Evolutionary conservation across 2,888 invertebrate species (phyloP).

Genomic region (Melinopterus prodromus): DNA sequence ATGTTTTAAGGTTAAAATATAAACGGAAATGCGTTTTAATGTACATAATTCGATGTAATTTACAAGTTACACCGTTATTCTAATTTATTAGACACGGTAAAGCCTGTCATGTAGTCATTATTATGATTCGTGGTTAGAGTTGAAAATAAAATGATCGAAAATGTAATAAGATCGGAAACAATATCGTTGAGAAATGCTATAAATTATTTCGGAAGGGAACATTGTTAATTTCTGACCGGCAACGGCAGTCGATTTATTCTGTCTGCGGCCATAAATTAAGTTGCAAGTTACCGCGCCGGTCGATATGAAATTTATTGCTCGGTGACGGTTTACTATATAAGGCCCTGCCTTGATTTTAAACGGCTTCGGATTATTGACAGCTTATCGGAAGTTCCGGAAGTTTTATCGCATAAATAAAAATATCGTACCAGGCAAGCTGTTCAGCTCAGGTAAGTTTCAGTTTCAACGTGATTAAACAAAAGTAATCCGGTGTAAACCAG

Average conservation of each 20-base stretch:
- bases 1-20: too few species aligned
- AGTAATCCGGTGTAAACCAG: too few species aligned
- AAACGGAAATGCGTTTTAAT: too few species aligned
- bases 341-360: neutral
- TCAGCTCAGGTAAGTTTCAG: neutral
- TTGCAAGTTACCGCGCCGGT: neutral
- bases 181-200: neutral
- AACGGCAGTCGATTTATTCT: neutral
- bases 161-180: neutral
- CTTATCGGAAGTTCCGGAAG: neutral
- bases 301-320: neutral
- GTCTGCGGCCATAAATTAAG: neutral
- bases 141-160: neutral
- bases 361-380: neutral
- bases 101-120: neutral
- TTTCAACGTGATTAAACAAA: too few species aligned
- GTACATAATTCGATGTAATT: too few species aligned
- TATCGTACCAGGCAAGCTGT: neutral
- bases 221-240: neutral
- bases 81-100: too few species aligned
- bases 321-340: neutral
- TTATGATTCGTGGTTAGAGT: neutral
- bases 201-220: neutral
- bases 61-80: too few species aligned
- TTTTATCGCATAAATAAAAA: neutral